A percentile compares a stretch with the other conserved stretches of the same genome.
Conservation (phyloP, 23 tunicate species). For the Ciona savignyi region DNA sequence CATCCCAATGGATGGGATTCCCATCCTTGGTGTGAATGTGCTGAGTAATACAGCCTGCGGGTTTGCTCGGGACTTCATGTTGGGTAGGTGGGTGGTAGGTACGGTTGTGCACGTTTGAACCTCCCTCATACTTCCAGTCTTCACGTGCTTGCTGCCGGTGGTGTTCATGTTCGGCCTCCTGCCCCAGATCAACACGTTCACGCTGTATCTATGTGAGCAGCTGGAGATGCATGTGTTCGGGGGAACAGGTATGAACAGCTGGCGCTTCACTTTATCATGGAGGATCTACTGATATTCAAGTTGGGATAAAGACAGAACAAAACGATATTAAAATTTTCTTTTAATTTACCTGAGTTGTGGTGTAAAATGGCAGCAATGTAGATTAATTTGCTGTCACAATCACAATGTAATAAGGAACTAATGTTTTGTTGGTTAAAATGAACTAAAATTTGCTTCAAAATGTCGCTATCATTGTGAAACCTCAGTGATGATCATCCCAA, state of each 20-base stretch:
- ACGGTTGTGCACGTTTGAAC: background rate
- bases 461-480: too few relatives aligned
- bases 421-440: too few relatives aligned
- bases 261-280: too few relatives aligned
- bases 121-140: slow-evolving; percentile 34
- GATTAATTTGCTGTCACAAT: too few relatives aligned
- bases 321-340: too few relatives aligned
- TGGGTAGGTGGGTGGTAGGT: slow-evolving; percentile 22
- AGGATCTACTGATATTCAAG: background rate
- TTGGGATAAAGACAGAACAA: too few relatives aligned
- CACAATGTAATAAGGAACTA: too few relatives aligned
- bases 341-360: too few relatives aligned
- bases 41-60: slow-evolving; percentile 13
- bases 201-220: slow-evolving; percentile 49
- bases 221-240: slow-evolving; percentile 76
- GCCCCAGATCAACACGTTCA: slow-evolving; percentile 70
- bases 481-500: too few relatives aligned
- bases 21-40: slow-evolving; percentile 6
- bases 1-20: slow-evolving; percentile 20
- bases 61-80: slow-evolving; percentile 41
- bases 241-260: slow-evolving; percentile 47
- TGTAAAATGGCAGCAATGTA: too few relatives aligned
- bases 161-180: slow-evolving; percentile 56
- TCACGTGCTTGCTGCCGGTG: slow-evolving; percentile 37
- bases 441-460: too few relatives aligned